A percentile compares a stretch with the other conserved stretches of the same genome.
Evolutionary conservation across 2,113 vertebrate genomes (phyloP).

Genomic region (Parus major): DNA sequence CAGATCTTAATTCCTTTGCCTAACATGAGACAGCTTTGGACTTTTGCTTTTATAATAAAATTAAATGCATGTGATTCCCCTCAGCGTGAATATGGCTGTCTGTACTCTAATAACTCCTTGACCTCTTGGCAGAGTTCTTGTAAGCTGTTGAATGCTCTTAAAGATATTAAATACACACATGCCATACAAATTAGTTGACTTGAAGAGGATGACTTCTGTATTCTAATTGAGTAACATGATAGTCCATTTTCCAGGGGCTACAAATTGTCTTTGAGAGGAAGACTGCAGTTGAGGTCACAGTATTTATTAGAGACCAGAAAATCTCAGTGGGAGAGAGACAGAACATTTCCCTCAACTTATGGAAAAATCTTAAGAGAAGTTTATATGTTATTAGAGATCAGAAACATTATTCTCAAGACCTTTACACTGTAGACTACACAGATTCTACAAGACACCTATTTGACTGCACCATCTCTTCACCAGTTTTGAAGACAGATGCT

Average conservation of each 20-base stretch:
- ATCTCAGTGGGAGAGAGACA: background rate
- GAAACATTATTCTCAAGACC: background rate
- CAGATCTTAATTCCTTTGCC: background rate
- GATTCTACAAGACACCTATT: background rate
- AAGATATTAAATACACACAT: slow-evolving; percentile 24
- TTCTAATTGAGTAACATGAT: background rate
- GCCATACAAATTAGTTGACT: slow-evolving; percentile 6
- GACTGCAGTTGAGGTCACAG: background rate
- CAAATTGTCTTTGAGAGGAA: background rate
- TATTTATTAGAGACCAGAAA: background rate
- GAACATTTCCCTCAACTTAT: background rate
- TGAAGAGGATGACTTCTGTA: background rate
- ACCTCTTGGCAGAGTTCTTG: slow-evolving; percentile 19
- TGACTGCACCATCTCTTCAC: background rate
- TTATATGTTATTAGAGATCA: background rate
- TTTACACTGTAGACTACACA: background rate
- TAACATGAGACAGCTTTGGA: background rate
- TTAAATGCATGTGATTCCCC: background rate
- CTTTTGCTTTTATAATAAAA: background rate
- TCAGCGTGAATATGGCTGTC: background rate
- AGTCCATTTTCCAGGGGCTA: background rate
- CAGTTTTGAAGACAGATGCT: background rate
- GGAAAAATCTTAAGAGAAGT: background rate
- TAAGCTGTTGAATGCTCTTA: slow-evolving; percentile 36
- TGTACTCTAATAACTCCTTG: background rate